Evolutionary conservation across 2,797 vertebrate species (phyloP).

Genomic region (Aldrovandia affinis): DNA sequence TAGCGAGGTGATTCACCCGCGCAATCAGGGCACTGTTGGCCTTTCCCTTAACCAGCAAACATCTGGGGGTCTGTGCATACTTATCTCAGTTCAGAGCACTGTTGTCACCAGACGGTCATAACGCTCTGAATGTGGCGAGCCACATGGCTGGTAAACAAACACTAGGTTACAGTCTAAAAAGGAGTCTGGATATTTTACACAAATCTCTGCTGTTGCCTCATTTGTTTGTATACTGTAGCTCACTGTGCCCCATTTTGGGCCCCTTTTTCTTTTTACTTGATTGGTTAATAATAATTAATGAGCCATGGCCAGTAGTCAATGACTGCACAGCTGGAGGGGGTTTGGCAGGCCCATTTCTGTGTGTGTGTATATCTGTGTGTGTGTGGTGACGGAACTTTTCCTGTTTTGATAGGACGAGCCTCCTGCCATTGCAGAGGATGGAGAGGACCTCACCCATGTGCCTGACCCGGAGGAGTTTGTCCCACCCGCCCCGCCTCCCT

Average conservation of each 20-base stretch:
- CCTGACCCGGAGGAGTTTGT: constrained; percentile 81
- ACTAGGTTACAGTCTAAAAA: not conserved
- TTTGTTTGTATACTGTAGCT: too few species aligned
- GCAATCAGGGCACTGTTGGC: too few species aligned
- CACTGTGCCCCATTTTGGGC: not conserved
- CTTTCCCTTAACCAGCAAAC: too few species aligned
- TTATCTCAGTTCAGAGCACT: too few species aligned
- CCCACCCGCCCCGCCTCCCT: constrained; percentile 79
- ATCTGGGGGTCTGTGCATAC: too few species aligned
- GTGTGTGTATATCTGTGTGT: not conserved
- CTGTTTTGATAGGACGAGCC: constrained; percentile 72
- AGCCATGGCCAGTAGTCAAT: not conserved
- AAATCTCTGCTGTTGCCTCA: not conserved
- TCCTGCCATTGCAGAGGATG: constrained; percentile 70
- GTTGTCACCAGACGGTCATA: too few species aligned
- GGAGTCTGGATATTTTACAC: too few species aligned
- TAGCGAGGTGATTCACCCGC: too few species aligned
- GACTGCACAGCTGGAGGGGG: not conserved
- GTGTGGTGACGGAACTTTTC: not conserved
- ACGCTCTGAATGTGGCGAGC: too few species aligned
- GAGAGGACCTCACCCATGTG: constrained; percentile 63
- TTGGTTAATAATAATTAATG: not conserved
- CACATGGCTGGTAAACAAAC: too few species aligned
- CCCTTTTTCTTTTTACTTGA: not conserved
- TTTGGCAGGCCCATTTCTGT: too few species aligned